Conservation (phyloP, 2,113 vertebrate species). For the Triplophysa tibetana region DNA sequence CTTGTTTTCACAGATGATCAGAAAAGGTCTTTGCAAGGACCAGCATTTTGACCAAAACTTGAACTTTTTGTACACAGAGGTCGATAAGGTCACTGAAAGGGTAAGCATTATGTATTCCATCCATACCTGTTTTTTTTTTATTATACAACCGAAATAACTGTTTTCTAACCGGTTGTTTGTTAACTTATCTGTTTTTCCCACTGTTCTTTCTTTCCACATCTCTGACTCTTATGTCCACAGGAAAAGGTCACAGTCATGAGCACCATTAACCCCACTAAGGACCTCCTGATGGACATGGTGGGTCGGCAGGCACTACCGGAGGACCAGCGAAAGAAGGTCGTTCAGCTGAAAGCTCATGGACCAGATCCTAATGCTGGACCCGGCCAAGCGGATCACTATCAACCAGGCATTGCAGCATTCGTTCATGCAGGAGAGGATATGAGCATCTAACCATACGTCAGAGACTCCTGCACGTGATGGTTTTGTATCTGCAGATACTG, state of each 20-base stretch:
- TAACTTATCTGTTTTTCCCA: not conserved
- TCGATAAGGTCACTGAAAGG: constrained; percentile 99
- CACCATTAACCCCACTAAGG: constrained; percentile 99
- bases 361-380: constrained; percentile 97
- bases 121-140: not conserved
- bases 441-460: constrained; percentile 22
- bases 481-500: constrained; percentile 45
- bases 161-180: no score
- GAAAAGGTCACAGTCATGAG: constrained; percentile 99
- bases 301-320: constrained; percentile 96
- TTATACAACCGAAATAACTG: not conserved
- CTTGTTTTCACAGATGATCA: constrained; percentile 87
- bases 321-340: constrained; percentile 98
- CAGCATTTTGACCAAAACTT: constrained; percentile 99
- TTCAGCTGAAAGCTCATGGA: constrained; percentile 96
- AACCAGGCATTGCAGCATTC: constrained; percentile 99
- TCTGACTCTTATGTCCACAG: constrained; percentile 63
- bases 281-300: constrained; percentile 94
- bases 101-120: constrained; percentile 71
- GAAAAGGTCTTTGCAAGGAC: constrained; percentile 98
- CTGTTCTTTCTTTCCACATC: not conserved
- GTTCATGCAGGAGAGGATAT: constrained; percentile 87
- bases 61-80: constrained; percentile 99
- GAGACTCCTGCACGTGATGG: constrained; percentile 47
- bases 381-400: constrained; percentile 98